A percentile compares a stretch with the other conserved stretches of the same genome.
Evolutionary conservation across 2,113 vertebrate genomes (phyloP).

Genomic region (Chloropsis hardwickii): DNA sequence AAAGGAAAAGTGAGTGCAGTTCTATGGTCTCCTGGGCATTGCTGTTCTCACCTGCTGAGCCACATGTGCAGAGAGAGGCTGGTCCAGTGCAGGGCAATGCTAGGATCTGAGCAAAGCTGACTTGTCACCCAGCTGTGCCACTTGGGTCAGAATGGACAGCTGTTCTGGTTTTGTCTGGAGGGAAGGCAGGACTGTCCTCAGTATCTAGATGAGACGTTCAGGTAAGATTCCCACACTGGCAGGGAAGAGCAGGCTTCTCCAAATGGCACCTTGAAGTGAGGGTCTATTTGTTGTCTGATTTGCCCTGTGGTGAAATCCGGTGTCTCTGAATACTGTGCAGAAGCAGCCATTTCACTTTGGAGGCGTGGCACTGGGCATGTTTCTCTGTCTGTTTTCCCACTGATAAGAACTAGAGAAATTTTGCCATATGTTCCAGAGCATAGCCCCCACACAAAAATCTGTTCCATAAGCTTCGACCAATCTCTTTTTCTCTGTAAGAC

Average conservation of each 20-base stretch:
- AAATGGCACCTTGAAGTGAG: neutral
- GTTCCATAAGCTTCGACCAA: neutral
- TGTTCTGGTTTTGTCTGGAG: neutral
- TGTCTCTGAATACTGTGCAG: neutral
- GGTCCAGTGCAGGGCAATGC: neutral
- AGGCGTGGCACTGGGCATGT: neutral
- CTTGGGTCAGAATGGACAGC: fast-evolving
- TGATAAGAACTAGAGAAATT: neutral
- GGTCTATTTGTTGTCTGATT: neutral
- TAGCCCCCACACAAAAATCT: neutral
- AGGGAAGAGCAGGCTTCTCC: neutral
- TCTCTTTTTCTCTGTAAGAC: neutral
- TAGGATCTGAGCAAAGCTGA: fast-evolving
- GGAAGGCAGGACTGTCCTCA: neutral
- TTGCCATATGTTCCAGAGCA: neutral
- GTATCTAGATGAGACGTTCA: neutral
- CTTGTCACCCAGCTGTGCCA: neutral
- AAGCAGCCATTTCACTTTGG: neutral
- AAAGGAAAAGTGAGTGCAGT: neutral
- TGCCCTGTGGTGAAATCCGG: neutral
- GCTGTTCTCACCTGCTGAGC: neutral
- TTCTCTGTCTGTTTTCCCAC: neutral
- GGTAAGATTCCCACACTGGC: neutral
- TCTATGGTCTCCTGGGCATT: neutral
- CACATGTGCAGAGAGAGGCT: neutral